These are phyloP conservation scores for Varecia variegata DNA, from an alignment of 2,797 vertebrate species.

Conservation along the genomic window DNA sequence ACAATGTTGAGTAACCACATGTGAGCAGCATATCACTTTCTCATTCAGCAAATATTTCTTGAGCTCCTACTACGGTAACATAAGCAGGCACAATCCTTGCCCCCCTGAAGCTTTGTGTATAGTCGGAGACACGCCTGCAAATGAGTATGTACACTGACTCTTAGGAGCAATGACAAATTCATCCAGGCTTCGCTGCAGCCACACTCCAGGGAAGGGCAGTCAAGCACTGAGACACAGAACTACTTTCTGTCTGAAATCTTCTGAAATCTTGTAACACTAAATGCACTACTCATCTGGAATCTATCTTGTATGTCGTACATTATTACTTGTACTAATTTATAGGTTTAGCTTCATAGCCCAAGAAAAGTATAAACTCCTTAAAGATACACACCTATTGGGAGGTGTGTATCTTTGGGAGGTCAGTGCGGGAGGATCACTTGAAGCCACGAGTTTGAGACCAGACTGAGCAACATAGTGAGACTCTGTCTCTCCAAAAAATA, in stretches of 20 bases:
- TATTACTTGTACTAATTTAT: neutral
- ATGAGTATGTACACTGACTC: too few relatives aligned
- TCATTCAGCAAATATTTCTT: neutral
- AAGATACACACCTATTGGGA: neutral
- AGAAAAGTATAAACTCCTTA: neutral
- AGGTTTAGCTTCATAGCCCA: neutral
- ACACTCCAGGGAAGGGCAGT: neutral
- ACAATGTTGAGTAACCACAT: neutral
- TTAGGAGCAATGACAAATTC: neutral
- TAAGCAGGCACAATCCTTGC: neutral
- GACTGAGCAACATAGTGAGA: neutral
- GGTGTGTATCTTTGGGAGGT: too few relatives aligned
- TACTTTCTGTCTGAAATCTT: neutral
- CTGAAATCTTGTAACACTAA: neutral
- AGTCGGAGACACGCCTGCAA: neutral
- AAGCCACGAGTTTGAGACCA: neutral
- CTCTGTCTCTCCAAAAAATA: neutral
- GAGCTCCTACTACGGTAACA: neutral
- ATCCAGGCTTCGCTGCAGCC: neutral
- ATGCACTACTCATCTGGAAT: neutral
- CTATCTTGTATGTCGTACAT: neutral
- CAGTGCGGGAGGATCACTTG: neutral
- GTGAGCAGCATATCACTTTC: neutral
- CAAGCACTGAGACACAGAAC: neutral
- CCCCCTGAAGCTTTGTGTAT: neutral